These are phyloP conservation scores for Oreortyx pictus DNA, from an alignment of 2,797 vertebrate species.

Conservation along the genomic window DNA sequence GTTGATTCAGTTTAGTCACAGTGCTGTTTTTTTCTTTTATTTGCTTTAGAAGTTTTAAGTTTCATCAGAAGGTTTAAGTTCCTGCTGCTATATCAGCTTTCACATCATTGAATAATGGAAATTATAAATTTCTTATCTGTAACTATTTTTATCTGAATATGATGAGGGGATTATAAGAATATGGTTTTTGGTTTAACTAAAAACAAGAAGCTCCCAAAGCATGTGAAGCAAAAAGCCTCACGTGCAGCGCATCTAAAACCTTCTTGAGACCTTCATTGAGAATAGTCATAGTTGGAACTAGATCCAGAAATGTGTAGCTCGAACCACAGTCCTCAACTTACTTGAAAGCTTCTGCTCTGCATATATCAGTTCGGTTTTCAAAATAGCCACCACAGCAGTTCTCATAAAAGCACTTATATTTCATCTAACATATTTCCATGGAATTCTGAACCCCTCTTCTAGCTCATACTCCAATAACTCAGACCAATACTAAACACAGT, in stretches of 20 bases:
- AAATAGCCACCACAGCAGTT: not conserved
- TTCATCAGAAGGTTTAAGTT: not conserved
- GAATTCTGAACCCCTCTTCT: not conserved
- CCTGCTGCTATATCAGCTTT: not conserved
- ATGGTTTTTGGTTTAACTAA: not conserved
- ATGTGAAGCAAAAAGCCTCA: not conserved
- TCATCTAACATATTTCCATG: not conserved
- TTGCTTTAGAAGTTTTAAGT: not conserved
- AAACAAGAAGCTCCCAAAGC: not conserved
- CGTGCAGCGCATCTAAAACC: not conserved
- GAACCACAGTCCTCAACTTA: not conserved
- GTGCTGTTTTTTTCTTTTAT: rapidly evolving
- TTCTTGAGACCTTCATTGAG: not conserved
- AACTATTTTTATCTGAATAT: not conserved
- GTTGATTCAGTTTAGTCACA: not conserved
- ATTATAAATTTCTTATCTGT: not conserved
- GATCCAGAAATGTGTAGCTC: not conserved
- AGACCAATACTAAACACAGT: not conserved
- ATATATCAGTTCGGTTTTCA: not conserved
- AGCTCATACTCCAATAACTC: not conserved
- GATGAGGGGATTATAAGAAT: not conserved
- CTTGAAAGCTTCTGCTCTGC: not conserved
- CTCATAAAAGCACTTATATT: not conserved
- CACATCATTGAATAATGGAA: not conserved
- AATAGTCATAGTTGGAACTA: not conserved